Evolutionary conservation across 1,140 invertebrate genomes (phyloP).

Genomic region (Euwallacea similis): DNA sequence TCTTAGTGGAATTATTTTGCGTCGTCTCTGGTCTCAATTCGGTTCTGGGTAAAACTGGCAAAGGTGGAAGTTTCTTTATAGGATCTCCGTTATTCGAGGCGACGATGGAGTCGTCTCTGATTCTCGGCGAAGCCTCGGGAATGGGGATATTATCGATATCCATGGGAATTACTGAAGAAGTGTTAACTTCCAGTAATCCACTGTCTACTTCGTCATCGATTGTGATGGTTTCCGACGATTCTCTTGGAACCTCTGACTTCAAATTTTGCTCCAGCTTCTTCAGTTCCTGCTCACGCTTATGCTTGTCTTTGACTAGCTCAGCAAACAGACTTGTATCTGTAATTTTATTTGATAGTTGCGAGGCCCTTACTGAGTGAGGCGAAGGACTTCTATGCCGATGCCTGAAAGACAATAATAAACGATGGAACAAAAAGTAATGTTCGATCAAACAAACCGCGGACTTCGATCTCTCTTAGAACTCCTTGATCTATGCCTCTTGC

Average conservation of each 20-base stretch:
- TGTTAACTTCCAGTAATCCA: conserved; percentile 9
- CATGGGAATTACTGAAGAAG: conserved; percentile 39
- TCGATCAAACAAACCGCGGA: conserved; percentile 39
- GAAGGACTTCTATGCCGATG: conserved; percentile 48
- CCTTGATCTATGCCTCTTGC: conserved; percentile 46
- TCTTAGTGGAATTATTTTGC: conserved; percentile 17
- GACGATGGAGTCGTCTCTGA: neutral
- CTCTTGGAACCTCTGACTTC: conserved; percentile 40
- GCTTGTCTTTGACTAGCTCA: conserved; percentile 81
- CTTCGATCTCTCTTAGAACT: conserved; percentile 51
- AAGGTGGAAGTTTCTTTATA: neutral
- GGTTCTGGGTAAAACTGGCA: neutral
- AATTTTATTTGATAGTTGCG: conserved; percentile 58
- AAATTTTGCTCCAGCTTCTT: conserved; percentile 69
- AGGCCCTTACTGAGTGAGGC: conserved; percentile 50
- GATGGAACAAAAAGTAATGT: neutral
- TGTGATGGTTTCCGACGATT: conserved; percentile 23
- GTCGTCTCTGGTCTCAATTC: neutral
- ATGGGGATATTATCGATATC: conserved; percentile 51
- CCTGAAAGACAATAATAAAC: conserved; percentile 33
- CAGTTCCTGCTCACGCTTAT: conserved; percentile 73
- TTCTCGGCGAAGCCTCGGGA: conserved; percentile 29
- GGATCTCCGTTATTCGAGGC: neutral
- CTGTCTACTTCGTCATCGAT: conserved; percentile 41
- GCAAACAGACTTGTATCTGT: conserved; percentile 85